These are phyloP conservation scores for Glossophaga mutica DNA, from an alignment of 2,797 vertebrate species.

Conservation along the genomic window DNA sequence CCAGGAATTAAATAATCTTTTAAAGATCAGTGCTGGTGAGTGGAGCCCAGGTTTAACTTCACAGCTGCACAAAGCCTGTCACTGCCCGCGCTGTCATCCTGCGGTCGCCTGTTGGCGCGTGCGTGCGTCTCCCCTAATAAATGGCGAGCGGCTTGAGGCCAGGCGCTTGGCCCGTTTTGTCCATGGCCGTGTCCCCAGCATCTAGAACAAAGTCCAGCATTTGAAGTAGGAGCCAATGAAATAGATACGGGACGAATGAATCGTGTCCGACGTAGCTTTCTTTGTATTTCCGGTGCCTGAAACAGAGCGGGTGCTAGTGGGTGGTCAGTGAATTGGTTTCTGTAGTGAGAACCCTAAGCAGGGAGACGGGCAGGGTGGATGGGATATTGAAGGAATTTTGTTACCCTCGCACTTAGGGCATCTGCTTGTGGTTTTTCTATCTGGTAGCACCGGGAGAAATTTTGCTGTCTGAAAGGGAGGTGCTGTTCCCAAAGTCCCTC, in stretches of 20 bases:
- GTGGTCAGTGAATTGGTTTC: background rate
- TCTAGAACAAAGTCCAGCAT: background rate
- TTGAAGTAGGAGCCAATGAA: background rate
- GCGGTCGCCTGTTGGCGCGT: background rate
- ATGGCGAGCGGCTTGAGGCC: background rate
- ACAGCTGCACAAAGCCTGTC: background rate
- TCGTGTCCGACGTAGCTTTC: background rate
- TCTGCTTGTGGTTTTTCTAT: background rate
- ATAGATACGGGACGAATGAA: background rate
- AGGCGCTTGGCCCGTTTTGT: background rate
- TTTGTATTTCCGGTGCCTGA: background rate
- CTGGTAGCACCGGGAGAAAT: background rate
- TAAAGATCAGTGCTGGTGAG: conserved; percentile 32
- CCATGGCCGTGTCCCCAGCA: background rate
- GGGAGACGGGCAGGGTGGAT: background rate
- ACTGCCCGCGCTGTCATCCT: background rate
- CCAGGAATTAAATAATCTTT: conserved; percentile 42
- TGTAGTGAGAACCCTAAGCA: background rate
- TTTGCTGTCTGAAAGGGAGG: background rate
- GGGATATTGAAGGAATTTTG: background rate
- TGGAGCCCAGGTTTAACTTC: conserved; percentile 25
- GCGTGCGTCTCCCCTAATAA: background rate
- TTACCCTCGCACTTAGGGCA: background rate
- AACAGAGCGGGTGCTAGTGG: background rate
- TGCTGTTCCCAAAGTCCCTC: background rate